Conservation (phyloP, 2,797 vertebrate species). For the Chaetophractus vellerosus region DNA sequence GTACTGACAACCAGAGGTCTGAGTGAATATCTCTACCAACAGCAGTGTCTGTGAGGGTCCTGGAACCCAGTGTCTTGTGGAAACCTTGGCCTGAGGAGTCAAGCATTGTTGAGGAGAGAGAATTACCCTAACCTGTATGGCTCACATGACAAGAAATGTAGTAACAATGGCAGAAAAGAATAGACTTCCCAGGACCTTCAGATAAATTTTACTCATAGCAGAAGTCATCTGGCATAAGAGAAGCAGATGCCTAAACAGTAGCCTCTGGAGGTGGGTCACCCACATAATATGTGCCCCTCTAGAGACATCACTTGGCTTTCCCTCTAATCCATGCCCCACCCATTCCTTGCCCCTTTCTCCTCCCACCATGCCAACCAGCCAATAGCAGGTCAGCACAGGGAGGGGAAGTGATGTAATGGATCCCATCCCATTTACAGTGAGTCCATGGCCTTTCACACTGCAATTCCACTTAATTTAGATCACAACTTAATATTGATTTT, state of each 20-base stretch:
- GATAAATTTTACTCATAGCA: not conserved
- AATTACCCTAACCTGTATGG: not conserved
- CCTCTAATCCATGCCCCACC: not conserved
- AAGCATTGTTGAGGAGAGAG: not conserved
- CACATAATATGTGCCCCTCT: not conserved
- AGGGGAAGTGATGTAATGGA: not conserved
- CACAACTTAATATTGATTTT: no score
- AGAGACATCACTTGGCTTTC: not conserved
- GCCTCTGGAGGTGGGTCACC: not conserved
- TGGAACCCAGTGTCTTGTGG: no score
- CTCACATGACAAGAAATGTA: no score
- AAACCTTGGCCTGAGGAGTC: not conserved
- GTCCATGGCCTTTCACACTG: not conserved
- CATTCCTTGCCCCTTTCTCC: not conserved
- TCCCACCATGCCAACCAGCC: not conserved
- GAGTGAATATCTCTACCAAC: not conserved
- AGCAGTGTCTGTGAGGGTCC: no score
- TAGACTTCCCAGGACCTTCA: not conserved
- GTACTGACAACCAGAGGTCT: not conserved
- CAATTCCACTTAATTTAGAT: not conserved
- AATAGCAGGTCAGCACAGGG: not conserved
- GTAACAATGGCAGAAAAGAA: not conserved
- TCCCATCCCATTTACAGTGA: not conserved
- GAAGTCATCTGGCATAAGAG: no score
- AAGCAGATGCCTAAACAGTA: not conserved